These are phyloP conservation scores for Phymorhynchus buccinoides DNA, from an alignment of 1,140 invertebrate genomes.

Conservation along the genomic window DNA sequence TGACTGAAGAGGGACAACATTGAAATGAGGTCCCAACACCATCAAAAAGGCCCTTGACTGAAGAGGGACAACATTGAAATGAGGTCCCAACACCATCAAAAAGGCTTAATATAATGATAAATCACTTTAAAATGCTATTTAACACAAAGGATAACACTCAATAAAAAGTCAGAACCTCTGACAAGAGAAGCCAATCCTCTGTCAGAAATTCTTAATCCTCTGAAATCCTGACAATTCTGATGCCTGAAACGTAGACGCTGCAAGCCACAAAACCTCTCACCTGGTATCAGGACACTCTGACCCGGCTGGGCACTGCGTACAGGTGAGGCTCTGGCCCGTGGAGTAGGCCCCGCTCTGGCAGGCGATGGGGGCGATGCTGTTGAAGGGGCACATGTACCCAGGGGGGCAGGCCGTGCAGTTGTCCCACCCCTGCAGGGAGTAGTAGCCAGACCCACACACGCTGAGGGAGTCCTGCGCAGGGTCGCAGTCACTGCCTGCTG, in stretches of 20 bases:
- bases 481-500: conserved; percentile 64
- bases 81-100: too few relatives aligned
- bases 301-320: conserved; percentile 66
- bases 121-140: too few relatives aligned
- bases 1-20: too few relatives aligned
- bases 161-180: too few relatives aligned
- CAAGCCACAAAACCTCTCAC: conserved; percentile 45
- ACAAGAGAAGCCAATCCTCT: too few relatives aligned
- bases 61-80: too few relatives aligned
- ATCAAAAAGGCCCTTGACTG: too few relatives aligned
- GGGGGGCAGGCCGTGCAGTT: conserved; percentile 63
- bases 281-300: conserved; percentile 56
- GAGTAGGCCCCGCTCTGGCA: conserved; percentile 62
- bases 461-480: conserved; percentile 47
- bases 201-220: too few relatives aligned
- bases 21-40: too few relatives aligned
- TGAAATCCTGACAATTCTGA: too few relatives aligned
- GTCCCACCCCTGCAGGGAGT: conserved; percentile 60
- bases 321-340: conserved; percentile 50
- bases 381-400: conserved; percentile 65
- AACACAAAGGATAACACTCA: too few relatives aligned
- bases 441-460: conserved; percentile 60
- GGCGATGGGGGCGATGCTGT: conserved; percentile 54
- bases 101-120: too few relatives aligned
- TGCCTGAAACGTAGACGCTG: not conserved